These are phyloP conservation scores for Eptatretus burgeri DNA, from an alignment of 2,113 vertebrate species.

Conservation along the genomic window DNA sequence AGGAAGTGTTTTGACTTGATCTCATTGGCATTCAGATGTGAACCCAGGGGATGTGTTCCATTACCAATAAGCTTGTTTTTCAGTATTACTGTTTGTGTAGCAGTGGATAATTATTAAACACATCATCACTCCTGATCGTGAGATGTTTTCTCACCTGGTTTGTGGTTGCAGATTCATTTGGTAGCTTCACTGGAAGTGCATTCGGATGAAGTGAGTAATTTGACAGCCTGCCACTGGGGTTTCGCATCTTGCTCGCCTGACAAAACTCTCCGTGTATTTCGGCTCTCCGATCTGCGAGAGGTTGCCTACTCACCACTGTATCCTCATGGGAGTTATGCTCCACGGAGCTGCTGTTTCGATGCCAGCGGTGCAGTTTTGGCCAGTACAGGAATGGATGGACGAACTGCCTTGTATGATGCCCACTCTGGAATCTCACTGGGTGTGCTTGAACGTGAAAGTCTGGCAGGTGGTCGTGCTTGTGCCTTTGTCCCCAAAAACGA, in stretches of 20 bases:
- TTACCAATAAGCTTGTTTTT: too few species aligned
- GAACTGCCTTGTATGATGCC: constrained; percentile 30
- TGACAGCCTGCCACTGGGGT: constrained; percentile 33
- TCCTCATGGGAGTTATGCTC: constrained; percentile 37
- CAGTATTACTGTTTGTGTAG: too few species aligned
- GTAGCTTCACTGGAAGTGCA: constrained; percentile 18
- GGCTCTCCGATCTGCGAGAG: constrained; percentile 25
- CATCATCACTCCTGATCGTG: too few species aligned
- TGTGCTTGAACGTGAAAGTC: too few species aligned
- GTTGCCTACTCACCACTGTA: constrained; percentile 39
- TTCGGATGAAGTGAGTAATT: constrained; percentile 50
- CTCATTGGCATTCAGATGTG: too few species aligned
- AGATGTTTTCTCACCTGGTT: too few species aligned
- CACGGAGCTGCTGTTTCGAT: constrained; percentile 80
- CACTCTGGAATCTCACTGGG: constrained; percentile 13
- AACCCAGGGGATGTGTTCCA: too few species aligned
- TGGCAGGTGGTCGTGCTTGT: too few species aligned
- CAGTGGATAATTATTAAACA: too few species aligned
- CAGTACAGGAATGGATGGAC: constrained; percentile 71
- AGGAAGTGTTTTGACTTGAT: too few species aligned
- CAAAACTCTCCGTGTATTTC: constrained; percentile 50
- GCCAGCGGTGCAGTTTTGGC: constrained; percentile 34
- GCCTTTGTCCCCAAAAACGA: neutral
- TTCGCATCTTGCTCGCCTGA: constrained; percentile 69
- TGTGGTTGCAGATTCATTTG: too few species aligned